Evolutionary conservation across 2,888 invertebrate species (phyloP).

Genomic region (Lasiommata megera): DNA sequence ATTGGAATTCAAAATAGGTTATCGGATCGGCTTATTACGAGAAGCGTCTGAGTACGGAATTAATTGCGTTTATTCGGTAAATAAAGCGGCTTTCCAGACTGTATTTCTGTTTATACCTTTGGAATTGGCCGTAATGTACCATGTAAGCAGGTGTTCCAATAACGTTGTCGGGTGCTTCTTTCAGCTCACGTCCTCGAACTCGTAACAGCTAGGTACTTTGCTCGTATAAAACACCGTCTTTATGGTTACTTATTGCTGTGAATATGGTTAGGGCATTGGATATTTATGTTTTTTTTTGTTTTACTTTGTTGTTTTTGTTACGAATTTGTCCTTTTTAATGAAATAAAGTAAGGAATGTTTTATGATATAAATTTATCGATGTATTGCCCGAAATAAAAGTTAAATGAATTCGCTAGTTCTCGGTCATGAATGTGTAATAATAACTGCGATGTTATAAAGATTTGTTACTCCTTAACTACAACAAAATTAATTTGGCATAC

Average conservation of each 20-base stretch:
- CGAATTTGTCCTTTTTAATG: neutral
- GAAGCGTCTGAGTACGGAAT: slow-evolving; percentile 16
- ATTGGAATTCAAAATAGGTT: slow-evolving; percentile 18
- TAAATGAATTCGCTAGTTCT: too few relatives aligned
- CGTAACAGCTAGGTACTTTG: slow-evolving; percentile 63
- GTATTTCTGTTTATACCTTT: slow-evolving; percentile 27
- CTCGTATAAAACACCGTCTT: slow-evolving; percentile 67
- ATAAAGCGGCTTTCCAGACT: slow-evolving; percentile 25
- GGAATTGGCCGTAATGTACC: slow-evolving; percentile 30
- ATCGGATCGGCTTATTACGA: slow-evolving; percentile 21
- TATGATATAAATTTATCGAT: too few relatives aligned
- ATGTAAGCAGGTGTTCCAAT: slow-evolving; percentile 66
- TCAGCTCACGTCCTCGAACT: slow-evolving; percentile 66
- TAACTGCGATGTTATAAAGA: too few relatives aligned
- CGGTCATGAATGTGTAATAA: too few relatives aligned
- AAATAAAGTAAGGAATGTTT: too few relatives aligned
- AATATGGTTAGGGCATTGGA: slow-evolving; percentile 48
- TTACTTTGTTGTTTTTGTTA: slow-evolving; percentile 17
- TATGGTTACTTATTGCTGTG: slow-evolving; percentile 68
- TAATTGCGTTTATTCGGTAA: slow-evolving; percentile 28
- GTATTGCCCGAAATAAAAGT: too few relatives aligned
- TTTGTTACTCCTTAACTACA: too few relatives aligned
- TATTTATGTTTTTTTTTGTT: slow-evolving; percentile 54
- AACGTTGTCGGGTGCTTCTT: slow-evolving; percentile 55
- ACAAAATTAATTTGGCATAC: too few relatives aligned